Conservation (phyloP, 2,113 vertebrate genomes). For the Strigops habroptila region DNA sequence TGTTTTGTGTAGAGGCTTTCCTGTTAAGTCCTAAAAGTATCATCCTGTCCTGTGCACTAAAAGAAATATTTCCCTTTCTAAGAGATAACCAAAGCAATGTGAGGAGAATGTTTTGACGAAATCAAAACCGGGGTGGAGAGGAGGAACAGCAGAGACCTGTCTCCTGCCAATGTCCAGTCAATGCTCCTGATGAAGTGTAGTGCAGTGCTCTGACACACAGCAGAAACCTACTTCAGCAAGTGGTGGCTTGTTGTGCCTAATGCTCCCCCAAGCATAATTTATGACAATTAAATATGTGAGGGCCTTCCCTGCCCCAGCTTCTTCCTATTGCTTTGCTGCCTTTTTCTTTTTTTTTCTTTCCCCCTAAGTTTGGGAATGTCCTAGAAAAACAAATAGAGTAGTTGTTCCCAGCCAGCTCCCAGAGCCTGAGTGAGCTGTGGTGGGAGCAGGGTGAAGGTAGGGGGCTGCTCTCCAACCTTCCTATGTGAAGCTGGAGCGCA, state of each 20-base stretch:
- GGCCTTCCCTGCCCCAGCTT: background rate
- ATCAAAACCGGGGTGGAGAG: background rate
- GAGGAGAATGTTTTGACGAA: background rate
- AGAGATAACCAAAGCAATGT: background rate
- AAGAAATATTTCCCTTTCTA: background rate
- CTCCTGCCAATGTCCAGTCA: background rate
- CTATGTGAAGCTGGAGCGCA: background rate
- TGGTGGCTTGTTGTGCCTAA: background rate
- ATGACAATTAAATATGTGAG: background rate
- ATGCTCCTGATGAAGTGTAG: background rate
- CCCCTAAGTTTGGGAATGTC: background rate
- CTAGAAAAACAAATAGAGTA: background rate
- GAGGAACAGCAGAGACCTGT: background rate
- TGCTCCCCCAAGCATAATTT: background rate
- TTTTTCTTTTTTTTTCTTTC: background rate
- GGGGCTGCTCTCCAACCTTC: background rate
- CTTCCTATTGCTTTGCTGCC: background rate
- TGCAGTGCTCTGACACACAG: background rate
- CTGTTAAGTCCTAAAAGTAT: background rate
- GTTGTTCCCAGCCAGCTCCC: background rate
- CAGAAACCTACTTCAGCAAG: background rate
- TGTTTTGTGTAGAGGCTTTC: background rate
- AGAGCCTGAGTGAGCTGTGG: fast-evolving
- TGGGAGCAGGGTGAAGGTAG: background rate
- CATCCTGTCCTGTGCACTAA: background rate